Conservation (phyloP, 2,888 invertebrate genomes). For the Nephrotoma flavescens region DNA sequence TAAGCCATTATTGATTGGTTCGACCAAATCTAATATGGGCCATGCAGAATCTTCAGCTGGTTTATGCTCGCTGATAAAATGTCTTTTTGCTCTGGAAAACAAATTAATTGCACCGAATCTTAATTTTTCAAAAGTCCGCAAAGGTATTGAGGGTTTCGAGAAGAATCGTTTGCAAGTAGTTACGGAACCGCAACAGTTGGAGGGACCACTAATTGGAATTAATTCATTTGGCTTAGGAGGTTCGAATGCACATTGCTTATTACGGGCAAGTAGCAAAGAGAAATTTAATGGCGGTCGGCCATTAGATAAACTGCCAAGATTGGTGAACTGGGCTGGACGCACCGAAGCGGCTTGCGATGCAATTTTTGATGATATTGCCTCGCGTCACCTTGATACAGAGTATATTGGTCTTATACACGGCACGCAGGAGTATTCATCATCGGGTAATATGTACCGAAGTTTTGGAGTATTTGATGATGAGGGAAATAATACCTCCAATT, state of each 20-base stretch:
- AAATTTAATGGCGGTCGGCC: constrained; percentile 42
- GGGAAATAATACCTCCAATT: constrained; percentile 15
- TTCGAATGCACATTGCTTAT: constrained; percentile 46
- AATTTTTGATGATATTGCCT: constrained; percentile 47
- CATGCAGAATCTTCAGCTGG: constrained; percentile 82
- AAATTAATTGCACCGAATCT: constrained; percentile 75
- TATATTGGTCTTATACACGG: constrained; percentile 43
- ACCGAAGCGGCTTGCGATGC: constrained; percentile 57
- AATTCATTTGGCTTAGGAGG: constrained; percentile 94
- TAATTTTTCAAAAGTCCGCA: constrained; percentile 50
- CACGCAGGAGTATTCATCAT: constrained; percentile 39
- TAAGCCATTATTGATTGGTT: constrained; percentile 68
- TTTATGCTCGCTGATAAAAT: constrained; percentile 69
- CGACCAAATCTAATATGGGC: constrained; percentile 88
- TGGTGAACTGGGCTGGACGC: constrained; percentile 63
- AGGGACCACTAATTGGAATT: constrained; percentile 62
- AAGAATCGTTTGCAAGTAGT: constrained; percentile 56
- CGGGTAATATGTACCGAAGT: constrained; percentile 61
- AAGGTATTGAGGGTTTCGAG: constrained; percentile 44
- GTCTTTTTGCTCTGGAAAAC: constrained; percentile 64
- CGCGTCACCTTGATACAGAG: constrained; percentile 45
- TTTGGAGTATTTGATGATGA: constrained; percentile 39
- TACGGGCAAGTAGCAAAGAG: constrained; percentile 19
- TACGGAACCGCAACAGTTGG: constrained; percentile 51
- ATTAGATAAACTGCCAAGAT: constrained; percentile 49